Conservation (phyloP, 2,113 vertebrate species). For the Pterophyllum scalare region DNA sequence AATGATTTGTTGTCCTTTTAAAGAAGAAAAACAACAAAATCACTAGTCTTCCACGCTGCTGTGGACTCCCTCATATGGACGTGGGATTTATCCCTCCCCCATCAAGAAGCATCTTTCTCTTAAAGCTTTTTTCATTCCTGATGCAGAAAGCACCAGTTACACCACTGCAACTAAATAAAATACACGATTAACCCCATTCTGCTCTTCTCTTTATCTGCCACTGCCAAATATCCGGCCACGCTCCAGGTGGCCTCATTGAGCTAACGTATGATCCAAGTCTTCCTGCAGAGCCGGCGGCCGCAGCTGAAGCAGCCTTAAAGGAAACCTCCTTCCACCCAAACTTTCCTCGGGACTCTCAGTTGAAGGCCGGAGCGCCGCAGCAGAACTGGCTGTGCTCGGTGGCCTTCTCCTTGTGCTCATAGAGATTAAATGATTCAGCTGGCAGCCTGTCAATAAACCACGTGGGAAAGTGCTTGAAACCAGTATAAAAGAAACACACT, state of each 20-base stretch:
- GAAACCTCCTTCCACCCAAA: conserved; percentile 28
- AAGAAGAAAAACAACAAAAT: conserved; percentile 84
- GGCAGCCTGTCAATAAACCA: conserved; percentile 35
- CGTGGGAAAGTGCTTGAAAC: background rate
- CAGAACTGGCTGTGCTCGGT: conserved; percentile 34
- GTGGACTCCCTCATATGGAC: conserved; percentile 57
- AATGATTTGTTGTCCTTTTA: conserved; percentile 79
- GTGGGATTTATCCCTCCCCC: rapidly evolving
- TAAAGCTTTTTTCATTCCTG: rapidly evolving
- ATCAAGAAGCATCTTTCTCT: background rate
- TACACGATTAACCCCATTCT: background rate
- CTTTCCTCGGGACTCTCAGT: background rate
- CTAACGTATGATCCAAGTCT: conserved; percentile 4
- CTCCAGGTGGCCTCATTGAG: conserved; percentile 71
- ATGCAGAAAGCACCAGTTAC: background rate
- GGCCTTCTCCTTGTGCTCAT: conserved; percentile 65
- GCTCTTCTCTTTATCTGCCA: background rate
- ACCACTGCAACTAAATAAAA: background rate
- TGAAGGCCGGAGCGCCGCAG: conserved; percentile 67
- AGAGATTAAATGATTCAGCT: conserved; percentile 37
- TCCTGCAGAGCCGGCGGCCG: background rate
- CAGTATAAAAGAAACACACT: background rate
- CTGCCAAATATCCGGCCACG: conserved; percentile 17
- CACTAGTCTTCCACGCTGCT: conserved; percentile 85
- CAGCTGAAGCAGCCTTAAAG: background rate